phyloP scores from a whole-genome alignment of 1,140 invertebrate species.

The Condylostylus longicornis region DNA sequence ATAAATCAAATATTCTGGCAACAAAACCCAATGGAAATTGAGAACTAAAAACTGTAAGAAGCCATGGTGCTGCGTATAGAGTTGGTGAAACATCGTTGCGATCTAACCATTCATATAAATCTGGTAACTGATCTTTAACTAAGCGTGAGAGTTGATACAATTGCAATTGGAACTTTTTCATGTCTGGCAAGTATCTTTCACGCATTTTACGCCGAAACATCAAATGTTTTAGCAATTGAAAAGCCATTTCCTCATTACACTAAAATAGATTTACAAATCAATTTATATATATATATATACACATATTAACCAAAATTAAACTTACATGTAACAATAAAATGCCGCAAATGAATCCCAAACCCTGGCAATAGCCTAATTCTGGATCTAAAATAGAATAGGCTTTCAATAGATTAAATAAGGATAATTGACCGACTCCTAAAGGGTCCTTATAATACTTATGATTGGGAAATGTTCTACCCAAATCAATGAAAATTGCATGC shows the following conservation, averaged over 20 bases:
- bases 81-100: slow-evolving; percentile 79
- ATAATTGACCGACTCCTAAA: slow-evolving; percentile 77
- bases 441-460: slow-evolving; percentile 81
- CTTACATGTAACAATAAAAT: slow-evolving; percentile 83
- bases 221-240: slow-evolving; percentile 70
- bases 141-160: slow-evolving; percentile 88
- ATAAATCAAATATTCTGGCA: slow-evolving; percentile 78
- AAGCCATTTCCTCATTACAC: slow-evolving; percentile 83
- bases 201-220: slow-evolving; percentile 80
- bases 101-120: slow-evolving; percentile 80
- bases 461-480: slow-evolving; percentile 84
- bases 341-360: slow-evolving; percentile 87
- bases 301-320: slow-evolving; percentile 9
- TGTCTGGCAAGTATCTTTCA: slow-evolving; percentile 81
- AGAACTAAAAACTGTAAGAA: slow-evolving; percentile 87
- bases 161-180: slow-evolving; percentile 81
- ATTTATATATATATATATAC: neutral
- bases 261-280: slow-evolving; percentile 25
- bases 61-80: slow-evolving; percentile 89
- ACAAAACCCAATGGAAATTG: slow-evolving; percentile 94
- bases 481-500: slow-evolving; percentile 75
- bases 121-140: slow-evolving; percentile 70
- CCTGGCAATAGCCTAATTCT: slow-evolving; percentile 92
- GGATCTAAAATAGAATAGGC: slow-evolving; percentile 88
- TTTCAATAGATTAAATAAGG: slow-evolving; percentile 87